Percentiles rank a stretch among this genome's conserved stretches.
Evolutionary conservation across 2,113 vertebrate genomes (phyloP).

Genomic region (Chaenocephalus aceratus): DNA sequence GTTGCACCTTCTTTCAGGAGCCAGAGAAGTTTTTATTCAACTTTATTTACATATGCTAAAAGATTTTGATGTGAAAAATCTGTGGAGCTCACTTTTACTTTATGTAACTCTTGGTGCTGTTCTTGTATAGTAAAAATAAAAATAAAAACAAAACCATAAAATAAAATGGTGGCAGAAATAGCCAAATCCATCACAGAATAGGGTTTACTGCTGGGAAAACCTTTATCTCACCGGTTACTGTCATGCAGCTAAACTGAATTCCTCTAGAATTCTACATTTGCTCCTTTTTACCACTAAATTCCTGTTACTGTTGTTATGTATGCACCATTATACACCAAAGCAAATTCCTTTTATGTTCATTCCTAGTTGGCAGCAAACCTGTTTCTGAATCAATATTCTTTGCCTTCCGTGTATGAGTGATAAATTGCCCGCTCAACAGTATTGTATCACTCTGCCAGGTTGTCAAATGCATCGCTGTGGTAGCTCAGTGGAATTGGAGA

Average conservation of each 20-base stretch:
- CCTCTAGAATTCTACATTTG: too few relatives aligned
- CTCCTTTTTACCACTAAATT: too few relatives aligned
- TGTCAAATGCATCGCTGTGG: conserved; percentile 10
- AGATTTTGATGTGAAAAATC: not conserved
- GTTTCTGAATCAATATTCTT: not conserved
- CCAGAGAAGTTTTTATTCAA: not conserved
- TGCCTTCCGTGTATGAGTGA: not conserved
- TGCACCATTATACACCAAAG: too few relatives aligned
- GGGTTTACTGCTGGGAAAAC: too few relatives aligned
- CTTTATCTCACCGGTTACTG: not conserved
- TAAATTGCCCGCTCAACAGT: not conserved
- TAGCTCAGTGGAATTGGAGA: conserved; percentile 38
- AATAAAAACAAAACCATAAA: too few relatives aligned
- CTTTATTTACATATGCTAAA: not conserved
- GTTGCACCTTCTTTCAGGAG: not conserved
- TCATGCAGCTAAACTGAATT: not conserved
- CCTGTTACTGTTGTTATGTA: too few relatives aligned
- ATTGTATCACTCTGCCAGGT: conserved; percentile 27
- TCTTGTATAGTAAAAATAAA: not conserved
- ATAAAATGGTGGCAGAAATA: too few relatives aligned
- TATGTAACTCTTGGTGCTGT: not conserved
- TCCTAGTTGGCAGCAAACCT: too few relatives aligned
- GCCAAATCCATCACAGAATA: too few relatives aligned
- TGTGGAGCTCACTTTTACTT: not conserved
- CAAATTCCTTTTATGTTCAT: too few relatives aligned